Evolutionary conservation across 2,113 vertebrate species (phyloP), one percentile per base, ranked within the genome.

Genomic region (Tichodroma muraria): DNA sequence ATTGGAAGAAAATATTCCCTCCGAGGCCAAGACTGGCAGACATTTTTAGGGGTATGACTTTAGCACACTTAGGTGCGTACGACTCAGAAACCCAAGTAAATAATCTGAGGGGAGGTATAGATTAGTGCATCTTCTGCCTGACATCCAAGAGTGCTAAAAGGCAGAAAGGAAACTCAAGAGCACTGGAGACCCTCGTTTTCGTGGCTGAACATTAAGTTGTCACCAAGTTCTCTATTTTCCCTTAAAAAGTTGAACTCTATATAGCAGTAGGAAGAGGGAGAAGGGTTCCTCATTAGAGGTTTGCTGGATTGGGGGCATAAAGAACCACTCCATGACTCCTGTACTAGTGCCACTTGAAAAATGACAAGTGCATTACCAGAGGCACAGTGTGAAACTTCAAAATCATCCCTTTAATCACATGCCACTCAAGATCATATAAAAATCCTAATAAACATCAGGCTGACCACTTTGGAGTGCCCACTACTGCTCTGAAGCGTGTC

Each of bases 391-490:
- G 72, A 90, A 81, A 75, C 82, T 78, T 86, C 38, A 93, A 37
- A 84, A 76, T 82, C 80, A 71, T 88, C 69, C 69, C 77, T 92
- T 95, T 92, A 94, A 95, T 92, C 92, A 90, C 80, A 78, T 13
- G 31, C 76, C 52, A 80, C 92, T 96, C 85, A 60, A 78, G 80
- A 80, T 44, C 56, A 31, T 8, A 78, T 37, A 63, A 88, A 83
- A 95, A 68, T 40, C 56, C 76, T 44, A 70, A 80, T 56, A 88
- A 95, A 80, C 64, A 91, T 49, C 66, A 66, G 47, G 90, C 30
- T 78, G 94, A 68, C 90, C 88, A 80, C 66, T 83, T 68, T 54
- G 68, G 82, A 90, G 79, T 71, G 56, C 61, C 72, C 65, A 90
- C 38, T 70, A 25, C 68, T 60, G 19, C 47, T 78, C 64, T 80